Percentiles rank a stretch among this genome's conserved stretches.
phyloP scores from a whole-genome alignment of 2,888 invertebrate species.

The Dasysyrphus albostriatus region DNA sequence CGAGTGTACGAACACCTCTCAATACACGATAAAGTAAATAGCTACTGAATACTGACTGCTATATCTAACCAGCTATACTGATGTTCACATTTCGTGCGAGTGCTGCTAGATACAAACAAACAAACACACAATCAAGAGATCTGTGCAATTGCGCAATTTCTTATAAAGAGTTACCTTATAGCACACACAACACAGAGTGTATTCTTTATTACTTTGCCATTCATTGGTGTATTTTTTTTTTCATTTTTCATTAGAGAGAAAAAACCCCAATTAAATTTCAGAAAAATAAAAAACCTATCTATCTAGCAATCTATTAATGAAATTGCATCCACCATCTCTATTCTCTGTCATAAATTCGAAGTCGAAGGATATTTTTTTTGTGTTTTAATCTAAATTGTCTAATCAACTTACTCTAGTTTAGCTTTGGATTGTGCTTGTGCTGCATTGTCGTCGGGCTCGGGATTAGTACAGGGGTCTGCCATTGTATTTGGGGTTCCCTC shows the following conservation, averaged over 20 bases:
- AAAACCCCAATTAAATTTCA: constrained; percentile 32
- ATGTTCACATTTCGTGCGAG: constrained; percentile 24
- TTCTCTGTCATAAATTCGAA: constrained; percentile 6
- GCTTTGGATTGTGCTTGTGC: constrained; percentile 32
- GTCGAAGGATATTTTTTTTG: neutral
- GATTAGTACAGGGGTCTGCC: constrained; percentile 67
- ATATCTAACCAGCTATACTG: constrained; percentile 15
- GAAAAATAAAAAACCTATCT: constrained; percentile 20
- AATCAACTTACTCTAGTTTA: constrained; percentile 66
- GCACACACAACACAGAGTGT: constrained; percentile 39
- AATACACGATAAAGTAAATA: constrained; percentile 21
- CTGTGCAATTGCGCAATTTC: constrained; percentile 74
- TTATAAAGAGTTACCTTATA: constrained; percentile 52
- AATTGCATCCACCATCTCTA: constrained; percentile 32
- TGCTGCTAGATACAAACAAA: constrained; percentile 54
- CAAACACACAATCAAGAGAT: constrained; percentile 58
- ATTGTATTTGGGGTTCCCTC: constrained; percentile 64
- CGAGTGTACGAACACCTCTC: constrained; percentile 7
- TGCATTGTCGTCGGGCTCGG: constrained; percentile 55
- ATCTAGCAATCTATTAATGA: constrained; percentile 36
- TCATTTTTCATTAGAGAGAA: constrained; percentile 11
- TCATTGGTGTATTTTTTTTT: constrained; percentile 39
- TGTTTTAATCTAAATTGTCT: constrained; percentile 25
- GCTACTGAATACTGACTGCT: constrained; percentile 26
- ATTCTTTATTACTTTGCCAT: constrained; percentile 57